phyloP scores from a whole-genome alignment of 2,888 invertebrate species.

The Caradrina clavipalpis region DNA sequence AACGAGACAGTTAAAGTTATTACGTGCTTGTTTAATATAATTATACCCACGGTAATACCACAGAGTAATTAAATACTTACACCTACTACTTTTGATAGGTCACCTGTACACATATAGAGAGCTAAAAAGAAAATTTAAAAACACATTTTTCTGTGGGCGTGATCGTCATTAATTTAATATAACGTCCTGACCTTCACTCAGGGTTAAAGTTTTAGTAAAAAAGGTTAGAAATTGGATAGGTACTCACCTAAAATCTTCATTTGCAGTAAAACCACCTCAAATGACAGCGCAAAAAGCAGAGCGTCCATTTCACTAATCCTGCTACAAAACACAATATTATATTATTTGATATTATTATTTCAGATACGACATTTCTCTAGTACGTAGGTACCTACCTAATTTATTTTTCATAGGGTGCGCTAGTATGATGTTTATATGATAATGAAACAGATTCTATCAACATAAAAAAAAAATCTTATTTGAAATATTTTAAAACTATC shows the following conservation, averaged over 20 bases:
- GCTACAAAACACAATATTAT: constrained; percentile 50
- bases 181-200: not conserved
- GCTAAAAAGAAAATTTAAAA: not conserved
- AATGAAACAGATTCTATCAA: constrained; percentile 15
- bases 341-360: constrained; percentile 23
- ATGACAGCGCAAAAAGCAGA: constrained; percentile 79
- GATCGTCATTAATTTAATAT: constrained; percentile 2
- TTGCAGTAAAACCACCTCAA: constrained; percentile 83
- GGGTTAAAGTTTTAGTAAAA: not conserved
- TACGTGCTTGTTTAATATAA: too few species aligned
- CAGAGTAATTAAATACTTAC: too few species aligned
- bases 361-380: not conserved
- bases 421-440: constrained; percentile 7
- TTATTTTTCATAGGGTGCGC: not conserved
- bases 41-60: too few species aligned
- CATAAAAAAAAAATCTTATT: not conserved
- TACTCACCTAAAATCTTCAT: constrained; percentile 80
- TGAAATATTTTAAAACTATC: not conserved
- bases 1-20: too few species aligned
- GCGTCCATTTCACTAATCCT: constrained; percentile 80
- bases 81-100: too few species aligned
- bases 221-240: not conserved
- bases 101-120: too few species aligned
- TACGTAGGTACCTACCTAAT: not conserved
- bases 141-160: not conserved